Conservation (phyloP, 2,797 vertebrate species). For the Anguilla anguilla region DNA sequence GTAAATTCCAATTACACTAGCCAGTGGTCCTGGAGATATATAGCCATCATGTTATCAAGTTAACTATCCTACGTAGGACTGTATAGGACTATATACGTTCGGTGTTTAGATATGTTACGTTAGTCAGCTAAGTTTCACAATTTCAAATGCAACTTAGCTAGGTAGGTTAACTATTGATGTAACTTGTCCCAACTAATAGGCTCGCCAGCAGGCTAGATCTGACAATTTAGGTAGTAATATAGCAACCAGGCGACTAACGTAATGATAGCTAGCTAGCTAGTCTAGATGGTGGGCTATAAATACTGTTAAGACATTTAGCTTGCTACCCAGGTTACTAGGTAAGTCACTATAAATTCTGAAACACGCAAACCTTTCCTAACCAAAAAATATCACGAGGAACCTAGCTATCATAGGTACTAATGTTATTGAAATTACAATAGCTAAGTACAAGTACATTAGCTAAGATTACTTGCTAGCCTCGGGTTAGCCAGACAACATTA, state of each 20-base stretch:
- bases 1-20: not conserved
- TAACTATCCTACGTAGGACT: no score
- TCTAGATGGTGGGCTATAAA: not conserved
- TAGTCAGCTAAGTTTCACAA: not conserved
- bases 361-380: not conserved
- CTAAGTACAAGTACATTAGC: not conserved
- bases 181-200: no score
- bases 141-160: not conserved
- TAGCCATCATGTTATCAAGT: no score
- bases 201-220: not conserved
- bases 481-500: conserved; percentile 41
- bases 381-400: not conserved
- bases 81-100: no score
- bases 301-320: not conserved
- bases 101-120: no score
- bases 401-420: not conserved
- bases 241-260: not conserved
- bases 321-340: not conserved
- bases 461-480: conserved; percentile 28
- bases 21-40: no score
- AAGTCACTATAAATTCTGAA: not conserved
- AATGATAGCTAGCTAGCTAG: not conserved
- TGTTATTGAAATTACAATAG: not conserved
- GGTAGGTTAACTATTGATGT: no score
- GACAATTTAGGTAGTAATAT: not conserved